A percentile compares a stretch with the other conserved stretches of the same genome.
Evolutionary conservation across 2,113 vertebrate genomes (phyloP).

Genomic region (Odocoileus virginianus): DNA sequence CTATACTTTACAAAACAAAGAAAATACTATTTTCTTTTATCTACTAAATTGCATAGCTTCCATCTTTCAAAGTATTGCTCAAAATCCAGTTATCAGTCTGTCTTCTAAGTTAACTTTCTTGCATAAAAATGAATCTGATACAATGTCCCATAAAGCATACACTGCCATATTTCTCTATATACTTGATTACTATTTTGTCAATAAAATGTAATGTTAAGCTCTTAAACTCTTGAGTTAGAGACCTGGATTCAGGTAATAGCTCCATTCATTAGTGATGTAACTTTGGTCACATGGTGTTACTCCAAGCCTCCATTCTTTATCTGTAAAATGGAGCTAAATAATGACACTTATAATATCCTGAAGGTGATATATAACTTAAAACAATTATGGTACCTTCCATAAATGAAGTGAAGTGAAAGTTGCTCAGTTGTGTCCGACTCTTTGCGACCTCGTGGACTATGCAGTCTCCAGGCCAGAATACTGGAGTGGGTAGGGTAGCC

Average conservation of each 20-base stretch:
- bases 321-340: background rate
- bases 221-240: background rate
- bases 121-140: slow-evolving; percentile 43
- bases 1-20: slow-evolving; percentile 51
- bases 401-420: background rate
- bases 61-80: slow-evolving; percentile 48
- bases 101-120: slow-evolving; percentile 44
- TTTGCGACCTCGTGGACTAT: background rate
- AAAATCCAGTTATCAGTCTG: slow-evolving; percentile 32
- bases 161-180: background rate
- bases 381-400: background rate
- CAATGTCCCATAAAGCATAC: background rate
- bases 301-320: background rate
- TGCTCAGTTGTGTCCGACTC: rapidly evolving
- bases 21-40: slow-evolving; percentile 56
- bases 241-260: background rate
- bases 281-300: background rate
- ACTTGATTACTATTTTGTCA: background rate
- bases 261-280: background rate
- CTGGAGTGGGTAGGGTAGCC: background rate
- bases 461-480: background rate
- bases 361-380: background rate
- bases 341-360: background rate
- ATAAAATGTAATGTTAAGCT: slow-evolving; percentile 20
- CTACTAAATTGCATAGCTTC: slow-evolving; percentile 41